Evolutionary conservation across 2,113 vertebrate species (phyloP).

Genomic region (Cyphomyrus plagiostoma): DNA sequence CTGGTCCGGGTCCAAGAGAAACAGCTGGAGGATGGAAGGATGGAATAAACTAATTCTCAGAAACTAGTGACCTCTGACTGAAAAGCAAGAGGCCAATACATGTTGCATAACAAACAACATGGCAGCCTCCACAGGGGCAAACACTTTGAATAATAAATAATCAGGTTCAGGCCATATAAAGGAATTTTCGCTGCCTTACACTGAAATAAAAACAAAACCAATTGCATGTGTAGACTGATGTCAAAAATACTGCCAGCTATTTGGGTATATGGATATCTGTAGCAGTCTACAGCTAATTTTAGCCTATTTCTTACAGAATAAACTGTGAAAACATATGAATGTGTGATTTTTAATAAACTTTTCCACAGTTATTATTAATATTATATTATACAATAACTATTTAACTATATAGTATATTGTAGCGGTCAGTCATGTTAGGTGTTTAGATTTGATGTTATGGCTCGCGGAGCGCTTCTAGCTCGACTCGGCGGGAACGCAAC

Average conservation of each 20-base stretch:
- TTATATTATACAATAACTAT: neutral
- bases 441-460: neutral
- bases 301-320: neutral
- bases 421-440: neutral
- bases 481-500: neutral
- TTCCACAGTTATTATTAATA: neutral
- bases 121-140: neutral
- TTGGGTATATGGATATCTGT: neutral
- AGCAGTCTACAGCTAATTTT: neutral
- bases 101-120: neutral
- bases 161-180: neutral
- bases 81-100: neutral
- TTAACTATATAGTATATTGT: neutral
- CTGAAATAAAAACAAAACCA: neutral
- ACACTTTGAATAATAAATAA: neutral
- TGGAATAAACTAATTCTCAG: neutral
- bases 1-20: neutral
- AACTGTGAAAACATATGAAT: neutral
- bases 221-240: neutral
- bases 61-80: neutral
- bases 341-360: neutral
- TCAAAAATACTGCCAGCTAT: neutral
- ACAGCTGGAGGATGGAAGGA: neutral
- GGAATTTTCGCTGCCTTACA: neutral
- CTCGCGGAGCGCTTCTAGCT: neutral